Evolutionary conservation across 1,140 invertebrate genomes (phyloP).

Genomic region (Orchestia grillus): DNA sequence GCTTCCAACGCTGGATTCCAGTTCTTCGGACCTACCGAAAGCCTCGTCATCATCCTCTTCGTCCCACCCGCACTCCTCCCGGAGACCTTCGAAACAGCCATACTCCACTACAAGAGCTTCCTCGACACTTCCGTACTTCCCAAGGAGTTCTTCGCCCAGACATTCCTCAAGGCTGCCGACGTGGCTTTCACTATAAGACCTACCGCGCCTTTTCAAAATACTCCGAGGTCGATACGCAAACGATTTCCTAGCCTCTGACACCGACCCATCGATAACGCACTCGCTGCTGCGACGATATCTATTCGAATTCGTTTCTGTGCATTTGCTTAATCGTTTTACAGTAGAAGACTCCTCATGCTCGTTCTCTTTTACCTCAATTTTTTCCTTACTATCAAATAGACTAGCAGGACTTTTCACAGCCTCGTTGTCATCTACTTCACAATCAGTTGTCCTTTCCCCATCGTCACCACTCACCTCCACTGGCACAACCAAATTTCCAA

Average conservation of each 20-base stretch:
- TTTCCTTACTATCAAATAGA: slow-evolving; percentile 5
- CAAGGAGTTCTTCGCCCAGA: slow-evolving; percentile 16
- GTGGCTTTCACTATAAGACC: slow-evolving; percentile 46
- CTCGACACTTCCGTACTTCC: slow-evolving; percentile 7
- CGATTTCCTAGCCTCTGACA: background rate
- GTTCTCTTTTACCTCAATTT: background rate
- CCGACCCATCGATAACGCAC: slow-evolving; percentile 13
- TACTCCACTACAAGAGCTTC: slow-evolving; percentile 12
- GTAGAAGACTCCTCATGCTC: background rate
- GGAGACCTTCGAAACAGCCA: background rate
- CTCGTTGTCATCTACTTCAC: background rate
- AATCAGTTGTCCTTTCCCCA: slow-evolving; percentile 1
- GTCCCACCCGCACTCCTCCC: slow-evolving; percentile 21
- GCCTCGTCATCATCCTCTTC: slow-evolving; percentile 18
- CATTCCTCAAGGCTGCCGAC: slow-evolving; percentile 28
- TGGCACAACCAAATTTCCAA: background rate
- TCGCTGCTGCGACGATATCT: slow-evolving; percentile 26
- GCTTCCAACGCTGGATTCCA: slow-evolving; percentile 23
- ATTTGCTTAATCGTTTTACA: background rate
- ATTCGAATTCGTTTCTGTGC: background rate
- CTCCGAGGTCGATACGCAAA: background rate
- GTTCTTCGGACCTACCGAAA: slow-evolving; percentile 15
- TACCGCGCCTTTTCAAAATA: slow-evolving; percentile 6
- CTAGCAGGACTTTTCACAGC: slow-evolving; percentile 43
- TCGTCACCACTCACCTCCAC: background rate